These are phyloP conservation scores for Sebastes hubbsi DNA, from an alignment of 2,797 vertebrate genomes.

Conservation along the genomic window DNA sequence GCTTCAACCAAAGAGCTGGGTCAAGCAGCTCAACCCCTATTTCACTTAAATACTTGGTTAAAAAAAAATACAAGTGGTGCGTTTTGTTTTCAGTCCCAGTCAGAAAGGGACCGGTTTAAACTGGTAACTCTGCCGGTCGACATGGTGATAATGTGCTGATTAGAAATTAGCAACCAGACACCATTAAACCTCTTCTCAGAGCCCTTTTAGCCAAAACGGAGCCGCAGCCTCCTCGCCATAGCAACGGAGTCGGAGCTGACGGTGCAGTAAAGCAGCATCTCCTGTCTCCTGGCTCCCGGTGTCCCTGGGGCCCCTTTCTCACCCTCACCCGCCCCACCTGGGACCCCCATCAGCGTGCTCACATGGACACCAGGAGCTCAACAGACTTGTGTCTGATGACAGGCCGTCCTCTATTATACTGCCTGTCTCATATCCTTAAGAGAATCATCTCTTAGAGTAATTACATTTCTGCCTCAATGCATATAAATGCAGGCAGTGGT, in stretches of 20 bases:
- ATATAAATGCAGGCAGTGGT: constrained; percentile 75
- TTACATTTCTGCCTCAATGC: constrained; percentile 86
- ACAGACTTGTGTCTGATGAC: constrained; percentile 67
- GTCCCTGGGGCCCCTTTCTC: constrained; percentile 53
- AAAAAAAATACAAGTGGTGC: constrained; percentile 2
- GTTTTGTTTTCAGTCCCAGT: constrained; percentile 12
- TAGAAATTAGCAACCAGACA: constrained; percentile 40
- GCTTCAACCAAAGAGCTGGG: constrained; percentile 69
- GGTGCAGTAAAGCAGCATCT: constrained; percentile 56
- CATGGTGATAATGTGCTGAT: constrained; percentile 49
- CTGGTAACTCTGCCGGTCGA: constrained; percentile 14
- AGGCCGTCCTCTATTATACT: constrained; percentile 68
- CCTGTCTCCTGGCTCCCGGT: constrained; percentile 42
- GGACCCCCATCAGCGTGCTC: constrained; percentile 64
- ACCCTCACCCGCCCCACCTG: constrained; percentile 67
- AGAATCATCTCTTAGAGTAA: constrained; percentile 85
- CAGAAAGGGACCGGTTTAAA: constrained; percentile 9
- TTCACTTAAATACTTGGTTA: constrained; percentile 46
- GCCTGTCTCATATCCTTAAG: constrained; percentile 80
- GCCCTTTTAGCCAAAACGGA: constrained; percentile 33
- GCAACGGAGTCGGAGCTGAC: constrained; percentile 61
- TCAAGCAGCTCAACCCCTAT: constrained; percentile 66
- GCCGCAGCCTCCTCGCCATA: constrained; percentile 47
- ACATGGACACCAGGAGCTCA: constrained; percentile 59
- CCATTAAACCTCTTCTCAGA: constrained; percentile 37